Percentiles rank a stretch among this genome's conserved stretches.
These are phyloP conservation scores for Coreoperca whiteheadi DNA, from an alignment of 2,113 vertebrate species.

Conservation along the genomic window DNA sequence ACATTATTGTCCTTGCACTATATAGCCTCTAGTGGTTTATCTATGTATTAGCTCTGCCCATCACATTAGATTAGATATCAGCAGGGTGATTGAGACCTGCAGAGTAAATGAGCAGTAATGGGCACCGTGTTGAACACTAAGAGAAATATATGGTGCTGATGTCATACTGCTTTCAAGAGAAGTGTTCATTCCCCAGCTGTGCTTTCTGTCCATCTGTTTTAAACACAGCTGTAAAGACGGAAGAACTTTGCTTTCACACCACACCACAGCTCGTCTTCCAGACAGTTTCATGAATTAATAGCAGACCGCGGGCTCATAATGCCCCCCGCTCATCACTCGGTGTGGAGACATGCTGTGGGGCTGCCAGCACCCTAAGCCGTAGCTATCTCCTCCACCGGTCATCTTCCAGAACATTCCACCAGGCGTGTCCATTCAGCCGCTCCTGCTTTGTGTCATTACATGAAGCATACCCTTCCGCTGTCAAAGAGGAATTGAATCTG, in stretches of 20 bases:
- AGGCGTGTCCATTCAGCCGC: slow-evolving; percentile 35
- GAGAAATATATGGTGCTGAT: slow-evolving; percentile 20
- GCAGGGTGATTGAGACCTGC: slow-evolving; percentile 50
- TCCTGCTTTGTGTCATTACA: slow-evolving; percentile 24
- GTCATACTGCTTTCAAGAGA: slow-evolving; percentile 21
- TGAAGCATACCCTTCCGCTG: not conserved
- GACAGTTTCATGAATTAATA: slow-evolving; percentile 68
- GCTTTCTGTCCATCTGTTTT: slow-evolving; percentile 33
- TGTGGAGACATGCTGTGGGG: slow-evolving; percentile 30
- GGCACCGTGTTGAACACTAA: slow-evolving; percentile 12
- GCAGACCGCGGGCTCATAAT: slow-evolving; percentile 37
- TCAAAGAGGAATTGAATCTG: slow-evolving; percentile 40
- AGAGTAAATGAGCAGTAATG: slow-evolving; percentile 53
- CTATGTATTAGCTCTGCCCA: slow-evolving; percentile 39
- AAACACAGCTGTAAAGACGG: slow-evolving; percentile 50
- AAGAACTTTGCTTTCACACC: slow-evolving; percentile 45
- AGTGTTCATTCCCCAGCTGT: slow-evolving; percentile 56
- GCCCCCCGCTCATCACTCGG: slow-evolving; percentile 52
- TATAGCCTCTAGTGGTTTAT: slow-evolving; percentile 49
- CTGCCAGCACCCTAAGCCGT: slow-evolving; percentile 36
- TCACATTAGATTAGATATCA: slow-evolving; percentile 49
- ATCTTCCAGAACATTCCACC: slow-evolving; percentile 31
- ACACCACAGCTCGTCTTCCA: slow-evolving; percentile 60
- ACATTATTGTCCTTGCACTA: slow-evolving; percentile 55
- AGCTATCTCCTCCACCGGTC: slow-evolving; percentile 32